Base-by-base conservation (phyloP, 2,797 vertebrate species). In the Champsocephalus esox region DNA sequence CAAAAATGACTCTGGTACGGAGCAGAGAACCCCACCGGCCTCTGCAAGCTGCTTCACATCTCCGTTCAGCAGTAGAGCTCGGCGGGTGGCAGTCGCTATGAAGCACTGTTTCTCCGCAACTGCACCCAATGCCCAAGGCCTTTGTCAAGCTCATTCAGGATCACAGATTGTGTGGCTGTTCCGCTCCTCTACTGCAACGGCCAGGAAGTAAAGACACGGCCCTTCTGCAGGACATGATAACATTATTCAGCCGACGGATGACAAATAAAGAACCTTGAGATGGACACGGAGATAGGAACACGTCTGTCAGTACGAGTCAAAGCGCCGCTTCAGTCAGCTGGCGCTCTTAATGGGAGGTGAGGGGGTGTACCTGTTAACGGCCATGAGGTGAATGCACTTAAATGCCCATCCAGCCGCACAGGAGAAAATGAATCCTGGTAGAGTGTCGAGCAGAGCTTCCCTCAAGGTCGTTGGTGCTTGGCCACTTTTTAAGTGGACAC, bases 381-480 rank as follows among this genome's bases (percentile, higher is more conserved):
- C 77, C 71, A 77, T 80, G 67, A 89, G 87, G 86, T 69, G 88
- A 85, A 87, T 83, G 79, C 73, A 84, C 81, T 86, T 83, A 68
- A 87, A 86, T 51, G 79, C 77, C 77, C 68, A 75, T 78, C 73
- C 63, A 55, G 60, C 70, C n/a, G 17, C 78, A 72, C 64, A 0
- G 73, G 75, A 79, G 74, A 74, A 87, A 89, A 88, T 83, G 77
- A 62, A 87, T 84, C 78, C 83, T 14, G 43, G 43, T 74, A 84
- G 78, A 70, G 78, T 87, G 83, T 85, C 66, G 71, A 73, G 59
- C 66, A 4, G 59, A 58, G 87, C 82, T 71, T 82, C 79, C 76
- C 75, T 90, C 84, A 92, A 93, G 89, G 91, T 94, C 92, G 61
- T n/a, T 49, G 84, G 54, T 57, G 82, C 84, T 65, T 54, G 74